Evolutionary conservation across 2,113 vertebrate species (phyloP).

Genomic region (Zosterops borbonicus): DNA sequence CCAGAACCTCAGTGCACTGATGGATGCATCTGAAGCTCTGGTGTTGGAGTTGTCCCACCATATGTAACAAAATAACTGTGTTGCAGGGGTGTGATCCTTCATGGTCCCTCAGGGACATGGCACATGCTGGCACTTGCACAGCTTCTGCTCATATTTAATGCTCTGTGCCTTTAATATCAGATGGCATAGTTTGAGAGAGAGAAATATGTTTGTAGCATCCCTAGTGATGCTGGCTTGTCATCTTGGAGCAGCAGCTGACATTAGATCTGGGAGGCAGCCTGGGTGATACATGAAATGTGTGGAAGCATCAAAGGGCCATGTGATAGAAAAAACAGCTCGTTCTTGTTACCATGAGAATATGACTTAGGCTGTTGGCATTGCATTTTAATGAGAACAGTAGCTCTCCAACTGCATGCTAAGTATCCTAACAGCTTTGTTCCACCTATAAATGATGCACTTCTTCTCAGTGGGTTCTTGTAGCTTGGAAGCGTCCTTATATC

Average conservation of each 20-base stretch:
- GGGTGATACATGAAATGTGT: conserved; percentile 30
- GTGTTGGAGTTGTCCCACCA: neutral
- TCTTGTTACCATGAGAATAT: conserved; percentile 59
- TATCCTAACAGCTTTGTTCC: conserved; percentile 12
- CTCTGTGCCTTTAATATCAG: conserved; percentile 32
- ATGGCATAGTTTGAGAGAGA: conserved; percentile 7
- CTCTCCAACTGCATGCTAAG: conserved; percentile 16
- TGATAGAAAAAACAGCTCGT: conserved; percentile 57
- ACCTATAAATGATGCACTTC: neutral
- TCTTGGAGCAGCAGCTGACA: conserved; percentile 52
- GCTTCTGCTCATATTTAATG: neutral
- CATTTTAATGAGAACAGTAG: conserved; percentile 33
- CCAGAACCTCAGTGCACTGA: neutral
- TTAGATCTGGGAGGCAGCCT: conserved; percentile 49
- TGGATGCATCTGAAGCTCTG: neutral
- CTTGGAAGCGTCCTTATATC: neutral
- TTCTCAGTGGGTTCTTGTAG: neutral
- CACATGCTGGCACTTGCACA: neutral
- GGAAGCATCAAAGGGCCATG: conserved; percentile 59
- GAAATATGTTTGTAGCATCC: conserved; percentile 48
- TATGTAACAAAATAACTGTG: neutral
- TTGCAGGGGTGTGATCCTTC: neutral
- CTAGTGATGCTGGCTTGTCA: conserved; percentile 53
- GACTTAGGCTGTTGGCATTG: conserved; percentile 38
- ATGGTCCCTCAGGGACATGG: neutral